Evolutionary conservation across 1,140 invertebrate genomes (phyloP), one percentile per base, ranked within the genome.

Genomic region (Nebria ingens): DNA sequence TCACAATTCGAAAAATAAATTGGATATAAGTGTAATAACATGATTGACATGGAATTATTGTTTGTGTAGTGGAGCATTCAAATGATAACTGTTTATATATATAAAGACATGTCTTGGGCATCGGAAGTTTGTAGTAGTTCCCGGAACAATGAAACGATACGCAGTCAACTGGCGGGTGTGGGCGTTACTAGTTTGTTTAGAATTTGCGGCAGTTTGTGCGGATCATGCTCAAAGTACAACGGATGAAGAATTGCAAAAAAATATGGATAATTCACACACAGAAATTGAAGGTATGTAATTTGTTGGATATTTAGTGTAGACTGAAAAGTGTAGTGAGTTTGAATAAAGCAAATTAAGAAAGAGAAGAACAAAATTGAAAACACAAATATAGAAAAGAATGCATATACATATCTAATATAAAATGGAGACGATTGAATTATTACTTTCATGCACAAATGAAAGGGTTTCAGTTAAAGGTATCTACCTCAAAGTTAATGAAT

Each of bases 21-120:
- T 45, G 40, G 40, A 45, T 11, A 9, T 45, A 45, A 45, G 17
- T 45, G 40, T 45, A 45, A 45, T 45, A 45, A 45, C 40, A 45
- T 34, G 25, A 34, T 34, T 6, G 25, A 34, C n/a, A 34, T 11
- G 40, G 40, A 17, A 45, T 45, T 45, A 45, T 17, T 45, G 17
- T 17, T 17, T 45, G 40, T 45, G n/a, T n/a, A 45, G 9, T 45
- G 9, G 40, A 45, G 40, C 40, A 17, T 45, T 45, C 40, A 6
- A 45, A 45, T 45, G 40, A 11, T 45, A 45, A 45, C 40, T 45
- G 40, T 45, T 6, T 29, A n/a, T 29, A 6, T 45, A 45, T 45
- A 45, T 45, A 45, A 45, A 45, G 40, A 17, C 40, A 45, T 45
- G 40, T 45, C 40, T 45, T 17, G 6, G 40, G 17, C 17, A 45